Evolutionary conservation across 2,797 vertebrate genomes (phyloP).

Genomic region (Eospalax fontanierii): DNA sequence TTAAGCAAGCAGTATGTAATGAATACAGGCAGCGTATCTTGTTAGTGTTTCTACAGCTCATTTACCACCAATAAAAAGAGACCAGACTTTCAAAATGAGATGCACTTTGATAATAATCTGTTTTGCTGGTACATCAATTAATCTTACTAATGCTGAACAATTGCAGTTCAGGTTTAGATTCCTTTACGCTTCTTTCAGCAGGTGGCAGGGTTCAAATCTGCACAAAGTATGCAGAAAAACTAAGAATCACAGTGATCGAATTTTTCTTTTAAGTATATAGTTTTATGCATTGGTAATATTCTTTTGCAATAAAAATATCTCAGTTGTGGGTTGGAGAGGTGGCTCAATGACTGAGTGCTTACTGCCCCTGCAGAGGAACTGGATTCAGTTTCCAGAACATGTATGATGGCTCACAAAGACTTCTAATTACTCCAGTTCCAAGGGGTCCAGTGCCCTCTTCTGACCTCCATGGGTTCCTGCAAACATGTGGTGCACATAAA

Average conservation of each 20-base stretch:
- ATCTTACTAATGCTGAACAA: slow-evolving; percentile 77
- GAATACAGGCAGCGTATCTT: slow-evolving; percentile 84
- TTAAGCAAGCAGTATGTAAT: slow-evolving; percentile 86
- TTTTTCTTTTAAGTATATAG: slow-evolving; percentile 54
- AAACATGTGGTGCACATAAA: too few species aligned
- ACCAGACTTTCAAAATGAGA: slow-evolving; percentile 82
- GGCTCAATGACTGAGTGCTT: too few species aligned
- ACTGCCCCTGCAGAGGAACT: too few species aligned
- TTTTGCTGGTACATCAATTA: slow-evolving; percentile 74
- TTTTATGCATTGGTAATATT: slow-evolving; percentile 38
- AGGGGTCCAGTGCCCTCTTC: too few species aligned
- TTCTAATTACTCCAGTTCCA: too few species aligned
- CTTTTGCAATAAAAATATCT: slow-evolving; percentile 56
- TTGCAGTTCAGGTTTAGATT: slow-evolving; percentile 69
- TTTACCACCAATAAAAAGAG: slow-evolving; percentile 83
- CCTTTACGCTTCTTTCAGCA: slow-evolving; percentile 61
- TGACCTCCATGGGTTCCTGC: too few species aligned
- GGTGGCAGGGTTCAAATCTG: slow-evolving; percentile 64
- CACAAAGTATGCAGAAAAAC: slow-evolving; percentile 55
- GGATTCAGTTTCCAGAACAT: too few species aligned
- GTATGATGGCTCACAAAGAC: too few species aligned
- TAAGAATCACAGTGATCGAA: slow-evolving; percentile 58
- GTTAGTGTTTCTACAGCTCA: slow-evolving; percentile 89
- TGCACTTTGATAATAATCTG: slow-evolving; percentile 81
- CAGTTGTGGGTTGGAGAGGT: neutral